A percentile compares a stretch with the other conserved stretches of the same genome.
These are phyloP conservation scores for Nomia melanderi DNA, from an alignment of 1,140 invertebrate genomes.

Conservation along the genomic window DNA sequence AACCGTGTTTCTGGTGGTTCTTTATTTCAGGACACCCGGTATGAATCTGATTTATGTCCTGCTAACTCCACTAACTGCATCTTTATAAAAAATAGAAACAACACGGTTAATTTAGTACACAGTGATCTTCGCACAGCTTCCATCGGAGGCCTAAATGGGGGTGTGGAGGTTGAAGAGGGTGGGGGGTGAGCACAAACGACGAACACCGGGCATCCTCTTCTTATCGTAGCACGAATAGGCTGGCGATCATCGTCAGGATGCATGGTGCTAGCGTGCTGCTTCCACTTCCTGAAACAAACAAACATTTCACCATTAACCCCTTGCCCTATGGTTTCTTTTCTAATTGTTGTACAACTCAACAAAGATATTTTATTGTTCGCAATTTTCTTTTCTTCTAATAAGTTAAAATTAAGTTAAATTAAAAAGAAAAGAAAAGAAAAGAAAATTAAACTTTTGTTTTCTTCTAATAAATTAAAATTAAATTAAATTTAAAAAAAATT, in stretches of 20 bases:
- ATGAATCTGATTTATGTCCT: constrained; percentile 30
- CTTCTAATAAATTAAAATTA: too few relatives aligned
- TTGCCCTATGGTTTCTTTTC: too few relatives aligned
- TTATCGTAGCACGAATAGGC: constrained; percentile 59
- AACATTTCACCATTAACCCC: too few relatives aligned
- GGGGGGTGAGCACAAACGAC: constrained; percentile 47
- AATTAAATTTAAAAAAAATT: too few relatives aligned
- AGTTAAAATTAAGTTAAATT: too few relatives aligned
- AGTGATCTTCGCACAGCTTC: constrained; percentile 28
- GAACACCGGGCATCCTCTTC: constrained; percentile 8
- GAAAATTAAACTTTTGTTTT: background rate
- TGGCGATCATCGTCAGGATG: constrained; percentile 41
- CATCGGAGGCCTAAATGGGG: constrained; percentile 28
- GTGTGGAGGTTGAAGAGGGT: too few relatives aligned
- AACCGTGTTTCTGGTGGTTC: too few relatives aligned
- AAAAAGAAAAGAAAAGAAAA: constrained; percentile 7
- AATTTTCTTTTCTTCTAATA: too few relatives aligned
- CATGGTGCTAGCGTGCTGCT: constrained; percentile 41
- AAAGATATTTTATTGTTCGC: too few relatives aligned
- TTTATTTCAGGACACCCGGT: too few relatives aligned
- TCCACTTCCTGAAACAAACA: constrained; percentile 53
- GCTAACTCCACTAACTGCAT: constrained; percentile 62
- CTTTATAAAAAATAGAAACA: constrained; percentile 73
- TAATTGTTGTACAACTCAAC: too few relatives aligned
- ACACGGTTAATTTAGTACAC: constrained; percentile 64